These are phyloP conservation scores for Plutella xylostella DNA, from an alignment of 2,888 invertebrate species.

Conservation along the genomic window DNA sequence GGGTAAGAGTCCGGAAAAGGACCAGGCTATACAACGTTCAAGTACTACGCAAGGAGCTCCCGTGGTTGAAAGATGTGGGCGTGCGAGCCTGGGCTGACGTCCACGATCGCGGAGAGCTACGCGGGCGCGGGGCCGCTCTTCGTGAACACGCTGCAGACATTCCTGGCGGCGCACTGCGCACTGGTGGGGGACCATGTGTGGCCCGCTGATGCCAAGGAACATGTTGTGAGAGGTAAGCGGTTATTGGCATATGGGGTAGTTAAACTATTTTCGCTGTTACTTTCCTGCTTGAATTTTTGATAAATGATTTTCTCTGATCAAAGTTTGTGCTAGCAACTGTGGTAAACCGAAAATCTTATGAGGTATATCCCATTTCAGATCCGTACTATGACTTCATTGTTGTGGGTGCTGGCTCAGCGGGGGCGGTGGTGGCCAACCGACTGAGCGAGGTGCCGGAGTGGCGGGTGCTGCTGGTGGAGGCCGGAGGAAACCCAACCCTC, in stretches of 20 bases:
- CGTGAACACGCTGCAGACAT: constrained; percentile 5
- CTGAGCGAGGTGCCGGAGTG: constrained; percentile 68
- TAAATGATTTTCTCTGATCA: no score
- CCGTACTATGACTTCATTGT: constrained; percentile 72
- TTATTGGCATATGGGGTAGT: no score
- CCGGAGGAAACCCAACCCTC: constrained; percentile 72
- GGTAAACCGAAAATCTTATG: no score
- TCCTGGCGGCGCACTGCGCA: constrained; percentile 59
- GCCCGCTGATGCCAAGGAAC: constrained; percentile 25
- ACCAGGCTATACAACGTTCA: no score
- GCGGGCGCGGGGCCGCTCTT: constrained; percentile 20
- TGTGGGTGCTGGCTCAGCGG: constrained; percentile 74
- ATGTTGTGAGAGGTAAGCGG: constrained; percentile 3
- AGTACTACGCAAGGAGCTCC: no score
- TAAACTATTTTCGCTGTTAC: no score
- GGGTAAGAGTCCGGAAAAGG: no score
- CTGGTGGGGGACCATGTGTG: constrained; percentile 57
- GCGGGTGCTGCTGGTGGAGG: constrained; percentile 72
- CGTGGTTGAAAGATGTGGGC: no score
- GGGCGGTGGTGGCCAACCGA: constrained; percentile 72
- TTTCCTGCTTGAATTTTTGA: no score
- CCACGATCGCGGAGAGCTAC: constrained; percentile 8
- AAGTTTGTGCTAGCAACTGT: no score
- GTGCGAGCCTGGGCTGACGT: constrained; percentile 4
- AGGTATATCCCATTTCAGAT: constrained; percentile 26